phyloP scores from a whole-genome alignment of 2,888 invertebrate species.

The Drosophila demipolita region DNA sequence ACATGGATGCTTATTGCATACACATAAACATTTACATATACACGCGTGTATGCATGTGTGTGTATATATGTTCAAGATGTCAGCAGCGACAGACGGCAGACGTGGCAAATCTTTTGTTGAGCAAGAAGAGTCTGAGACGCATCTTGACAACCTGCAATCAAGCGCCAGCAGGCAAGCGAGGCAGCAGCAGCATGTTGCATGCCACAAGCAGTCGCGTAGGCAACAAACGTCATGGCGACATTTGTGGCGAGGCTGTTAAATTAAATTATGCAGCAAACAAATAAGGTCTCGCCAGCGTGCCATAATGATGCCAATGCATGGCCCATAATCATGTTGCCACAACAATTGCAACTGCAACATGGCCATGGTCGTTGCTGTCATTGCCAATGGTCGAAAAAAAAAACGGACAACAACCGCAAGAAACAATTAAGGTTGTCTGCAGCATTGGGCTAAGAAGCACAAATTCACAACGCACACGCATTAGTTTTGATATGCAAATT shows the following conservation, averaged over 20 bases:
- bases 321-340: slow-evolving; percentile 64
- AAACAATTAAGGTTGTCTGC: slow-evolving; percentile 65
- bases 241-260: slow-evolving; percentile 63
- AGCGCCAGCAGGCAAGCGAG: slow-evolving; percentile 53
- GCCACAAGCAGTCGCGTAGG: slow-evolving; percentile 49
- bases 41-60: not conserved
- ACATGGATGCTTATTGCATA: slow-evolving; percentile 33
- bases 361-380: slow-evolving; percentile 66
- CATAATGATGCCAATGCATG: slow-evolving; percentile 70
- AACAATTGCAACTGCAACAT: slow-evolving; percentile 31
- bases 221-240: slow-evolving; percentile 55
- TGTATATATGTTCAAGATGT: slow-evolving; percentile 49
- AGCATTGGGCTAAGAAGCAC: slow-evolving; percentile 31
- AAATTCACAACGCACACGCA: not conserved
- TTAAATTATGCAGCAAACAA: slow-evolving; percentile 79
- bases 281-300: slow-evolving; percentile 67
- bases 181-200: slow-evolving; percentile 32
- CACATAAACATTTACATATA: not conserved
- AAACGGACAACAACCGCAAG: slow-evolving; percentile 55
- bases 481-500: slow-evolving; percentile 16
- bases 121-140: slow-evolving; percentile 33
- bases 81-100: slow-evolving; percentile 42
- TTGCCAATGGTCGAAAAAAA: slow-evolving; percentile 16
- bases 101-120: slow-evolving; percentile 34
- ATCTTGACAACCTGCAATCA: slow-evolving; percentile 80